Evolutionary conservation across 1,140 invertebrate genomes (phyloP), one percentile per base, ranked within the genome.

Genomic region (Aleiodes sp.): DNA sequence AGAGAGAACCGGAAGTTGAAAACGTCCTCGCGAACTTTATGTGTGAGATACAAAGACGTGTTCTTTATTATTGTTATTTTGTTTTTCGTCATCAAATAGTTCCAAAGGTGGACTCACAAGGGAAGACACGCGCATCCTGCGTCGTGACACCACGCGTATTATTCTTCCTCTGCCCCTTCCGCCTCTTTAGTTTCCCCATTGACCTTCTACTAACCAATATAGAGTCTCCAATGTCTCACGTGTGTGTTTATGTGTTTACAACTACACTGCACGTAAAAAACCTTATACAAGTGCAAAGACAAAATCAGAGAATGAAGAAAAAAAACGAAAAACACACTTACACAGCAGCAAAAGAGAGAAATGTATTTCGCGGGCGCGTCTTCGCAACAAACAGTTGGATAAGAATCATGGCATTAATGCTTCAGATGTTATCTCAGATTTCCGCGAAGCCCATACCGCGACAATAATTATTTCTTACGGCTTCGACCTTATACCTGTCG

Each of bases 71-170:
- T 41, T 43, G 19, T 63, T 14, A 24, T 41, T 43, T n/a, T 62
- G 37, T 12, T 35, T 24, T 35, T 12, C 8, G 4, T 62, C 31
- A 39, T 8, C 26, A 39, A 24, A 63, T 26, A n/a, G 14, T 26
- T 39, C n/a, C 37, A 41, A 26, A 39, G 12, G 35, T 41, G 1
- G 24, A 24, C 2, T 39, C 68, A 72, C 70, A 78, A 77, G 77
- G 81, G 80, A 80, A 82, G 81, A 83, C 81, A 84, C 82, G 82
- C 81, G 82, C 82, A 85, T 85, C 83, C 82, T 85, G 82, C 75
- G 75, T 79, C 82, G 82, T 84, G 83, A 84, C 80, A 76, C 81
- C 80, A 80, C 76, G 81, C 80, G 71, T 76, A 57, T 31, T n/a
- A 46, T 60, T 65, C 35, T 56, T 43, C 16, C 57, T 33, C 60